phyloP scores from a whole-genome alignment of 2,797 vertebrate genomes.

The Smutsia gigantea region DNA sequence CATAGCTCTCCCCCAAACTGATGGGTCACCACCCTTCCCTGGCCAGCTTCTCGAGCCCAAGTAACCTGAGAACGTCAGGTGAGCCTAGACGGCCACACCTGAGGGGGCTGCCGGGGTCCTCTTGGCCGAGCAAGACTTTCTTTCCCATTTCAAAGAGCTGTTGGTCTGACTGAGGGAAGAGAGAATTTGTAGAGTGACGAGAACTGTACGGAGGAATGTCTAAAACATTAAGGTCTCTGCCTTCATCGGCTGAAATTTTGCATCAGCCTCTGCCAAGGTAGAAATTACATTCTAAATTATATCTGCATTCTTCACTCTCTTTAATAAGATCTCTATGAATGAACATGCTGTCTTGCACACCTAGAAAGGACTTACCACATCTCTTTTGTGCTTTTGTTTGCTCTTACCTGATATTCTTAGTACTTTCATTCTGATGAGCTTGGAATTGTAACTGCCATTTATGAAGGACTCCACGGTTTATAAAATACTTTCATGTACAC shows the following conservation, averaged over 20 bases:
- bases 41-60: neutral
- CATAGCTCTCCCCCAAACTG: neutral
- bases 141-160: neutral
- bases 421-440: neutral
- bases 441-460: neutral
- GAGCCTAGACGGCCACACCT: neutral
- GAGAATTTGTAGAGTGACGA: neutral
- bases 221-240: neutral
- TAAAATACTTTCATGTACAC: neutral
- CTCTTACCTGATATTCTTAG: neutral
- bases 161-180: neutral
- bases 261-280: neutral
- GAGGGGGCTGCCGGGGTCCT: neutral
- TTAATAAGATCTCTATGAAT: neutral
- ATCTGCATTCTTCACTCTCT: neutral
- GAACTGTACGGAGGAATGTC: neutral
- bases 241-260: neutral
- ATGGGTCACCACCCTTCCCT: neutral
- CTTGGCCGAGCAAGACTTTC: neutral
- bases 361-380: neutral
- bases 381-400: neutral
- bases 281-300: neutral
- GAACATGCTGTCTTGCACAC: accelerated
- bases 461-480: neutral
- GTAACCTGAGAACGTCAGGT: accelerated